Percentiles rank a stretch among this genome's conserved stretches.
These are phyloP conservation scores for Gorsachius magnificus DNA, from an alignment of 2,797 vertebrate genomes.

Conservation along the genomic window DNA sequence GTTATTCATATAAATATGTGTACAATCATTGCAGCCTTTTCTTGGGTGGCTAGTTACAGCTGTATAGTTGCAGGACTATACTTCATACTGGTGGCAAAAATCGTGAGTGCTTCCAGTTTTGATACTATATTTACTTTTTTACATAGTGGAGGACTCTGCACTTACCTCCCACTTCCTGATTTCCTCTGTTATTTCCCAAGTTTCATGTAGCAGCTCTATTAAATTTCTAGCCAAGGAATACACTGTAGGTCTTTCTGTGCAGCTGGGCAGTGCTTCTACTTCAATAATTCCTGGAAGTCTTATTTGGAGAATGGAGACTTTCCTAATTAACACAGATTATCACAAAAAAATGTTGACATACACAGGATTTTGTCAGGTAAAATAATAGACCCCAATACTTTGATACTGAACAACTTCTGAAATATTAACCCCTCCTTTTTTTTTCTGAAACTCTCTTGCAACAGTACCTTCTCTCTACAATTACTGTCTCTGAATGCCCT, in stretches of 20 bases:
- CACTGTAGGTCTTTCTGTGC: neutral
- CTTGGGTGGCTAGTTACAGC: neutral
- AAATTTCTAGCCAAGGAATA: neutral
- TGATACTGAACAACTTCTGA: neutral
- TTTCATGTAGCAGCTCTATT: neutral
- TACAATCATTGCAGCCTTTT: neutral
- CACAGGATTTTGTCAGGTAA: neutral
- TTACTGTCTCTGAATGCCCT: neutral
- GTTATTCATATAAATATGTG: neutral
- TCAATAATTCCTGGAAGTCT: neutral
- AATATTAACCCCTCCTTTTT: neutral
- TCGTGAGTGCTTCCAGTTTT: neutral
- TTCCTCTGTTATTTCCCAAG: neutral
- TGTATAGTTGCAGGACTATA: neutral
- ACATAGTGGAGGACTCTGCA: neutral
- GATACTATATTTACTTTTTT: neutral
- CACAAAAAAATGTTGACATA: neutral
- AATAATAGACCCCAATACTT: neutral
- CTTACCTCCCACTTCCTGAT: neutral
- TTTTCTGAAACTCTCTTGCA: neutral
- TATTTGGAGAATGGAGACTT: neutral
- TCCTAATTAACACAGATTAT: neutral
- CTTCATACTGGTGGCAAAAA: neutral
- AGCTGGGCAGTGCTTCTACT: neutral
- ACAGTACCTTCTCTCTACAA: neutral